Conservation (phyloP, 2,113 vertebrate species). For the Ardeotis arabs region DNA sequence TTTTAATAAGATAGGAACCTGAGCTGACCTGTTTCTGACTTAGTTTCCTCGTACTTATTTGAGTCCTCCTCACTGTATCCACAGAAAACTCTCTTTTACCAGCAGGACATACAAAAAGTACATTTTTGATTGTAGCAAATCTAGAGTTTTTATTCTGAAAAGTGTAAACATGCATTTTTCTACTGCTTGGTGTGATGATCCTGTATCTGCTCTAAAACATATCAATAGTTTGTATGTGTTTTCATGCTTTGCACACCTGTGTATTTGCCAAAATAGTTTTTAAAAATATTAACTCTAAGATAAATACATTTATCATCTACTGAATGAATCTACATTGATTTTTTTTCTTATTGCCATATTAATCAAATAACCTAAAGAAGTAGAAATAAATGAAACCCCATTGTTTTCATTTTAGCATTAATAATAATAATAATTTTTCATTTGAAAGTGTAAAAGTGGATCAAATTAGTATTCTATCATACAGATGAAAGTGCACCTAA, state of each 20-base stretch:
- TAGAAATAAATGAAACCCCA: not conserved
- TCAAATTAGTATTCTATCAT: not conserved
- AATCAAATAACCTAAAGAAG: not conserved
- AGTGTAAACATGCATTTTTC: accelerated
- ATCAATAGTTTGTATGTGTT: not conserved
- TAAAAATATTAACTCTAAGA: not conserved
- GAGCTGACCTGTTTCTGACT: not conserved
- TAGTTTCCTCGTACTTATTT: not conserved
- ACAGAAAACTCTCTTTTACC: not conserved
- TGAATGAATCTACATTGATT: not conserved
- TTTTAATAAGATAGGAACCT: not conserved
- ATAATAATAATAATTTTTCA: not conserved
- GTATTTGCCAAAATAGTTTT: not conserved
- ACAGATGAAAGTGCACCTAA: not conserved
- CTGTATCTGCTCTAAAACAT: not conserved
- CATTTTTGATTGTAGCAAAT: not conserved
- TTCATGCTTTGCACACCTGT: not conserved
- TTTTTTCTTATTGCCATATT: not conserved
- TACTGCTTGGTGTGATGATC: not conserved
- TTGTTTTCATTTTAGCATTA: not conserved
- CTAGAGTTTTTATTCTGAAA: not conserved
- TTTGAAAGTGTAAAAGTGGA: not conserved
- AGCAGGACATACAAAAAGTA: not conserved
- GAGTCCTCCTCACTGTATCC: not conserved
- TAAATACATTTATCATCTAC: not conserved